These are phyloP conservation scores for Phragmatobia fuliginosa DNA, from an alignment of 2,888 invertebrate species.

Conservation along the genomic window DNA sequence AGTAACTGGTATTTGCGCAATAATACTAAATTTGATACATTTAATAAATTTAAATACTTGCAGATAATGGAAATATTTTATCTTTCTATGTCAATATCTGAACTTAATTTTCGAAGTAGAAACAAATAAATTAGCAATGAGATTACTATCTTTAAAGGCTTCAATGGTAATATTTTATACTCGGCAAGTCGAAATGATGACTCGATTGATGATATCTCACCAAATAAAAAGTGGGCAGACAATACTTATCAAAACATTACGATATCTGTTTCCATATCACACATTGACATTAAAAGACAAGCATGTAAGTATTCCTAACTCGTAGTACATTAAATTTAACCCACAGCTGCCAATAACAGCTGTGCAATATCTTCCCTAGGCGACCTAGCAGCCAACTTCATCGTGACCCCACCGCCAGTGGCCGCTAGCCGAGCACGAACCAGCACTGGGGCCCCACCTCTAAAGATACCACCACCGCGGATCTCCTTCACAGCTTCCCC, in stretches of 20 bases:
- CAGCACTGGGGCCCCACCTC: conserved; percentile 96
- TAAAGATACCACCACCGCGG: conserved; percentile 90
- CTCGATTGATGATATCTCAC: too few relatives aligned
- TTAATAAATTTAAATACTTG: not conserved
- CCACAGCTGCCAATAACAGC: conserved; percentile 94
- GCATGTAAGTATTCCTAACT: conserved; percentile 1
- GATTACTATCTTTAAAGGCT: not conserved
- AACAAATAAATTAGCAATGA: not conserved
- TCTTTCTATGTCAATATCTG: conserved; percentile 2
- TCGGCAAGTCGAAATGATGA: not conserved
- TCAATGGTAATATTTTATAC: not conserved
- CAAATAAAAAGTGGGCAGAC: not conserved
- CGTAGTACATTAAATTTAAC: conserved; percentile 79
- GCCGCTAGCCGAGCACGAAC: conserved; percentile 94
- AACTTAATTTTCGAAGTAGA: not conserved
- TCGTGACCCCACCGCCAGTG: conserved; percentile 92
- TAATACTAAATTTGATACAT: not conserved
- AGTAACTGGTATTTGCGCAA: not conserved
- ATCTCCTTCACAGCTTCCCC: conserved; percentile 81
- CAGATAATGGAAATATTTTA: not conserved
- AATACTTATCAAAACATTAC: not conserved
- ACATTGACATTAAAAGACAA: conserved; percentile 9
- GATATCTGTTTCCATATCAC: not conserved
- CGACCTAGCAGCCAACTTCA: conserved; percentile 96
- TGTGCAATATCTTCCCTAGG: conserved; percentile 95